Conservation (phyloP, 2,888 invertebrate species). For the Melanostoma mellinum region DNA sequence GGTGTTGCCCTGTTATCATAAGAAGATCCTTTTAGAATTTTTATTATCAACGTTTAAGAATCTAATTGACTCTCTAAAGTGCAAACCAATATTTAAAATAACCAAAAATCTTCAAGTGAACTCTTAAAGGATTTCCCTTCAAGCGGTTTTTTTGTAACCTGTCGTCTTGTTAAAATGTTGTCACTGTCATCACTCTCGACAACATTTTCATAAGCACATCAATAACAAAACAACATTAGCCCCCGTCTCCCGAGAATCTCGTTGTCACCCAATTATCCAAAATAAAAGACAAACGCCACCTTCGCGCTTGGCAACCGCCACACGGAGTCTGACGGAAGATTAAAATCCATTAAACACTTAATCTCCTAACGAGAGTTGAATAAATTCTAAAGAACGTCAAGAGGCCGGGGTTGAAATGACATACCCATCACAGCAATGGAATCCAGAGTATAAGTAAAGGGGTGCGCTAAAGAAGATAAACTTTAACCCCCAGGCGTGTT, state of each 20-base stretch:
- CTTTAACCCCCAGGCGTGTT: conserved; percentile 42
- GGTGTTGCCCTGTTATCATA: too few relatives aligned
- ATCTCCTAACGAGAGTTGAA: conserved; percentile 71
- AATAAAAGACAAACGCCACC: conserved; percentile 59
- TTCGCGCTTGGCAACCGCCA: conserved; percentile 22
- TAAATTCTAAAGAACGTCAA: conserved; percentile 57
- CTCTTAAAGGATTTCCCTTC: too few relatives aligned
- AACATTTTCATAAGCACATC: conserved; percentile 67
- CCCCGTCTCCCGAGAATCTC: conserved; percentile 17
- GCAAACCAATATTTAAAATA: too few relatives aligned
- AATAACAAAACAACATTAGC: conserved; percentile 57
- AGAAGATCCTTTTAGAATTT: too few relatives aligned
- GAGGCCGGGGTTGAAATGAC: conserved; percentile 32
- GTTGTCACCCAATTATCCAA: conserved; percentile 69
- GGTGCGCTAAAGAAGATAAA: conserved; percentile 51
- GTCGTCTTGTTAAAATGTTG: not conserved
- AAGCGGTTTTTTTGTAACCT: too few relatives aligned
- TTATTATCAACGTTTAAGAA: too few relatives aligned
- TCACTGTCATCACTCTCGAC: conserved; percentile 45
- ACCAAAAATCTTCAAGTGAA: too few relatives aligned
- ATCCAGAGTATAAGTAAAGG: conserved; percentile 29
- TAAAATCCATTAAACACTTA: conserved; percentile 73
- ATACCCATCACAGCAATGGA: conserved; percentile 1
- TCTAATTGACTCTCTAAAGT: too few relatives aligned
- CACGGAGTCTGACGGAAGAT: conserved; percentile 48